These are phyloP conservation scores for Micromys minutus DNA, from an alignment of 2,113 vertebrate genomes.

Conservation along the genomic window DNA sequence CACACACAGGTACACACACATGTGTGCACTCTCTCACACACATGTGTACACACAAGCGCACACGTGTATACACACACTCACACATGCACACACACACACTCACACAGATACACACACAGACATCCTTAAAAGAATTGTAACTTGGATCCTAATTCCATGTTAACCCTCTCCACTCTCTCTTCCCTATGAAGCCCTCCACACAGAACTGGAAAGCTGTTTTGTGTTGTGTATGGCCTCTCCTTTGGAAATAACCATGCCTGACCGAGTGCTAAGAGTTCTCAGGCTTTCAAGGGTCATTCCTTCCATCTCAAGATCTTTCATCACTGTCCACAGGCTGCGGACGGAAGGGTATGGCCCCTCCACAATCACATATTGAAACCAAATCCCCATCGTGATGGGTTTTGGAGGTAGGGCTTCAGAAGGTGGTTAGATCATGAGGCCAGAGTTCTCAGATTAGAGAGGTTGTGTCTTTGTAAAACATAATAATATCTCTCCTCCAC, in stretches of 20 bases:
- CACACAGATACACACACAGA: neutral
- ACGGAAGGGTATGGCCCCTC: neutral
- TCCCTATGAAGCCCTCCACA: neutral
- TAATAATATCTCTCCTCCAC: neutral
- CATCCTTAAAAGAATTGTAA: neutral
- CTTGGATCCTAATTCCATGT: neutral
- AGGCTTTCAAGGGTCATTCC: neutral
- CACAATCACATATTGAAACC: neutral
- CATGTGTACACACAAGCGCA: fast-evolving
- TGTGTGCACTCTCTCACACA: no score
- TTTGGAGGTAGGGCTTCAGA: neutral
- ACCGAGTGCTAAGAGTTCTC: neutral
- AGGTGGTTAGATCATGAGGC: no score
- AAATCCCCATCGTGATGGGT: neutral
- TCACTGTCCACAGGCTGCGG: neutral
- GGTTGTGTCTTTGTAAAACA: neutral
- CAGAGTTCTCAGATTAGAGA: neutral
- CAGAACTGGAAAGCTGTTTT: neutral
- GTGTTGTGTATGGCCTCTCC: neutral
- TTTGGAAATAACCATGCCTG: neutral
- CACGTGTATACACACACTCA: no score
- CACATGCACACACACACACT: neutral
- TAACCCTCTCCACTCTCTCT: neutral
- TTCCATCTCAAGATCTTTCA: neutral
- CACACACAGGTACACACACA: neutral